A percentile compares a stretch with the other conserved stretches of the same genome.
Evolutionary conservation across 2,888 invertebrate genomes (phyloP).

Genomic region (Therioaphis trifolii): DNA sequence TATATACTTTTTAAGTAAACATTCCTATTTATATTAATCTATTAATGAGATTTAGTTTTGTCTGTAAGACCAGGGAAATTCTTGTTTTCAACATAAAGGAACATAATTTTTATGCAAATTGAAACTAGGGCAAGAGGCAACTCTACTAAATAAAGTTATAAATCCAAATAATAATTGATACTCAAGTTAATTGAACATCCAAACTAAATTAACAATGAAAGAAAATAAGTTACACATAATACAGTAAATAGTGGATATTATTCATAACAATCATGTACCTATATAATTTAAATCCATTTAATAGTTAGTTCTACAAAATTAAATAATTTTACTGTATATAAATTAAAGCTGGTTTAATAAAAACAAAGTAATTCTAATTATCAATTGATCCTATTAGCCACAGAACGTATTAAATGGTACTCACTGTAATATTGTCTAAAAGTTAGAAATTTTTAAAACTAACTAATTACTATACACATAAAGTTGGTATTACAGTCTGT

Average conservation of each 20-base stretch:
- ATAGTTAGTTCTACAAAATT: background rate
- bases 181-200: slow-evolving; percentile 44
- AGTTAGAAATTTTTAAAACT: background rate
- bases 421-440: slow-evolving; percentile 20
- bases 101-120: slow-evolving; percentile 51
- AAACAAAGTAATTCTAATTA: background rate
- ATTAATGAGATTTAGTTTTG: slow-evolving; percentile 53
- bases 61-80: slow-evolving; percentile 38
- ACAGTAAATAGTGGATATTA: background rate
- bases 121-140: slow-evolving; percentile 53
- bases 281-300: background rate
- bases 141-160: slow-evolving; percentile 35
- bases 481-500: background rate
- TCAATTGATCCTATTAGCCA: background rate
- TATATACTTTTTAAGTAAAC: slow-evolving; percentile 52
- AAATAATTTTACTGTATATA: background rate
- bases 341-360: background rate
- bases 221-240: background rate
- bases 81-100: slow-evolving; percentile 48
- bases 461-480: background rate
- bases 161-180: slow-evolving; percentile 53
- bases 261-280: slow-evolving; percentile 10
- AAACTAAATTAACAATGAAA: slow-evolving; percentile 24
- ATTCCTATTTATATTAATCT: slow-evolving; percentile 58
- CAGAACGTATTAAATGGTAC: slow-evolving; percentile 22